A percentile compares a stretch with the other conserved stretches of the same genome.
phyloP scores from a whole-genome alignment of 2,797 vertebrate species.

The Acestrorhynchus altus region DNA sequence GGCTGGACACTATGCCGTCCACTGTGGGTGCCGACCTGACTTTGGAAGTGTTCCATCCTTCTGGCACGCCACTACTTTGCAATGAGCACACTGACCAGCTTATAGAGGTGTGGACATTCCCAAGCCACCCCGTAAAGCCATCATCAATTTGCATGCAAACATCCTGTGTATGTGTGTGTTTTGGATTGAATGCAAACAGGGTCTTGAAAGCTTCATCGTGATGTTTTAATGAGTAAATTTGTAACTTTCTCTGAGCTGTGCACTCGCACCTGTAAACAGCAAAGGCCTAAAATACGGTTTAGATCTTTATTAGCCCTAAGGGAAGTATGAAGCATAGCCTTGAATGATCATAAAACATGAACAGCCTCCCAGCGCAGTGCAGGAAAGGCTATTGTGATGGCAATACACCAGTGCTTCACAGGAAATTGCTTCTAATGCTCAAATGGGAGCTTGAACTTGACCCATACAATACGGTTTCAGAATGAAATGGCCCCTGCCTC shows the following conservation, averaged over 20 bases:
- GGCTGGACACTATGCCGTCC: no score
- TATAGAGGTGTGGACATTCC: no score
- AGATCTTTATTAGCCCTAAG: not conserved
- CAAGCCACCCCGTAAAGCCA: no score
- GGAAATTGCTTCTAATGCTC: slow-evolving; percentile 41
- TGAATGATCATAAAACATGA: slow-evolving; percentile 37
- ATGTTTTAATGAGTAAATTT: not conserved
- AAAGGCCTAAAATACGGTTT: not conserved
- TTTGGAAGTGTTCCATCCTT: no score
- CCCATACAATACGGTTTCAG: slow-evolving; percentile 23
- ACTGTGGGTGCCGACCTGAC: no score
- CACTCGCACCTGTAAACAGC: slow-evolving; percentile 5
- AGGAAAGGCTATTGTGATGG: not conserved
- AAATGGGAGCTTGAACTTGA: slow-evolving; percentile 39
- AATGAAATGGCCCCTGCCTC: slow-evolving; percentile 56
- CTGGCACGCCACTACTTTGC: no score
- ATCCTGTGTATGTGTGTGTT: no score
- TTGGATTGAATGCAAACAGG: not conserved
- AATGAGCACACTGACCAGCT: no score
- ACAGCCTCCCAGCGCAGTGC: not conserved
- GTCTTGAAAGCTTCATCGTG: not conserved
- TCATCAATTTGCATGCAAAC: no score
- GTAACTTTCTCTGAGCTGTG: not conserved
- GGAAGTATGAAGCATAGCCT: slow-evolving; percentile 11
- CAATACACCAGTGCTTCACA: slow-evolving; percentile 18